These are phyloP conservation scores for Puffinus mauretanicus DNA, from an alignment of 2,113 vertebrate genomes.

Conservation along the genomic window DNA sequence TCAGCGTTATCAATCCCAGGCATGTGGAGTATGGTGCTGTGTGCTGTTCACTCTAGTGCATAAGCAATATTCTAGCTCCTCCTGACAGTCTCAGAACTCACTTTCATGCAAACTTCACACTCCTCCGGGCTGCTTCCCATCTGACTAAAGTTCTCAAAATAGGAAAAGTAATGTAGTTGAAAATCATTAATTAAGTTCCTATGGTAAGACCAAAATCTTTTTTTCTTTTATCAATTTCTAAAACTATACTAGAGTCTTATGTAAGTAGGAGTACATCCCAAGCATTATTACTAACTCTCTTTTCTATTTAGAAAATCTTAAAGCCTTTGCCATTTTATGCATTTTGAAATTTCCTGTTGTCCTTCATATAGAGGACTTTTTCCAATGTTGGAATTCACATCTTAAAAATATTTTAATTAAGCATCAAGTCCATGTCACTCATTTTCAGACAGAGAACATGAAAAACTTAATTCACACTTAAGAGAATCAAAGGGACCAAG, in stretches of 20 bases:
- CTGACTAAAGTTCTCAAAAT: not conserved
- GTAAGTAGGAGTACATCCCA: not conserved
- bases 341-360: not conserved
- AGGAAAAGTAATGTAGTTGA: not conserved
- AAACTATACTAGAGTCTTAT: not conserved
- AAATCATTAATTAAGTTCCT: not conserved
- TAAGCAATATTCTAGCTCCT: not conserved
- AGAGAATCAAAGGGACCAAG: not conserved
- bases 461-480: not conserved
- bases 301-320: not conserved
- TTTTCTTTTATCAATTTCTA: not conserved
- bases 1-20: not conserved
- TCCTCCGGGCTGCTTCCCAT: not conserved
- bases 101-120: not conserved
- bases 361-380: not conserved
- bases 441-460: not conserved
- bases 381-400: not conserved
- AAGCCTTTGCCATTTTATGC: not conserved
- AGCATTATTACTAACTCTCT: not conserved
- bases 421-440: rapidly evolving
- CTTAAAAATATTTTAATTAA: not conserved
- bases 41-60: not conserved
- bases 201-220: rapidly evolving
- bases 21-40: not conserved
- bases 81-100: not conserved